phyloP scores from a whole-genome alignment of 1,140 invertebrate genomes.

The Aphidius gifuensis region DNA sequence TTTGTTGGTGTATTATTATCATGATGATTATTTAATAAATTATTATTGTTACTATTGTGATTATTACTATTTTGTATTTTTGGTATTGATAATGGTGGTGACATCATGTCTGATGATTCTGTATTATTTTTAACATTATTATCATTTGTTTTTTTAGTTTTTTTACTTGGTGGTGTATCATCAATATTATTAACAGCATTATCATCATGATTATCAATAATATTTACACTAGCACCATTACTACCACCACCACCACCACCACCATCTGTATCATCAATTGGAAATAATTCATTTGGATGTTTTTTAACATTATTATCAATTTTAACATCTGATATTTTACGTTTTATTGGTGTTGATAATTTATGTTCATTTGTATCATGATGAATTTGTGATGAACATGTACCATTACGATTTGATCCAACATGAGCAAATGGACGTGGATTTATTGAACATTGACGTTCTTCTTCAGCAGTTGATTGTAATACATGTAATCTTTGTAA shows the following conservation, averaged over 20 bases:
- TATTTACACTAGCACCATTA: conserved; percentile 11
- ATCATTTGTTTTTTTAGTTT: conserved; percentile 32
- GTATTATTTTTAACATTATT: conserved; percentile 14
- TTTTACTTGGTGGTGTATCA: conserved; percentile 41
- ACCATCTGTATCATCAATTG: conserved; percentile 36
- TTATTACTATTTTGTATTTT: conserved; percentile 32
- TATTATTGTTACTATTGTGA: too few species aligned
- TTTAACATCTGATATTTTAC: conserved; percentile 43
- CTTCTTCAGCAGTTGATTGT: conserved; percentile 56
- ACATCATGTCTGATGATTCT: conserved; percentile 50
- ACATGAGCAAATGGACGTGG: conserved; percentile 63
- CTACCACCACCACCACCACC: conserved; percentile 10
- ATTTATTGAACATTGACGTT: conserved; percentile 46
- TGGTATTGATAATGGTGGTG: conserved; percentile 44
- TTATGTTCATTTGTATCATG: conserved; percentile 38
- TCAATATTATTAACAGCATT: conserved; percentile 20
- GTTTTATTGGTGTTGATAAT: conserved; percentile 38
- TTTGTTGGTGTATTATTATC: too few species aligned
- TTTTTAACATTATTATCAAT: conserved; percentile 39
- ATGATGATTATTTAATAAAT: too few species aligned
- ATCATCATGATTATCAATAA: conserved; percentile 34
- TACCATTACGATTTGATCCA: conserved; percentile 37
- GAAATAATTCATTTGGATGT: conserved; percentile 30
- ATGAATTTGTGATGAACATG: conserved; percentile 21
- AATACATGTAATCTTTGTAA: conserved; percentile 76